These are phyloP conservation scores for Onchidella celtica DNA, from an alignment of 2,888 invertebrate species.

Conservation along the genomic window DNA sequence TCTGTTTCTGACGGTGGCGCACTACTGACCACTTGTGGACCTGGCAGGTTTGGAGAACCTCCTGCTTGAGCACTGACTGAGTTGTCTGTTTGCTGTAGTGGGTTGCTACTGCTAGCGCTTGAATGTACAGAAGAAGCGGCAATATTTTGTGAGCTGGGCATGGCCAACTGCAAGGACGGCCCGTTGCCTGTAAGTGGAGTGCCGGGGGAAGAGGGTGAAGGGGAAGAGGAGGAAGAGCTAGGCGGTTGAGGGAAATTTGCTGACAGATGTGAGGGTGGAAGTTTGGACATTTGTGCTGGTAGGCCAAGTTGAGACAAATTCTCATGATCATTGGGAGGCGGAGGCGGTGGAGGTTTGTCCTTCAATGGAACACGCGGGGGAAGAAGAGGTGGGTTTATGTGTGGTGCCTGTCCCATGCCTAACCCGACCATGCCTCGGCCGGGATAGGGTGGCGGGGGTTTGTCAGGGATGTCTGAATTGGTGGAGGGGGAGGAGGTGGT, in stretches of 20 bases:
- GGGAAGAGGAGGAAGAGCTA: conserved; percentile 42
- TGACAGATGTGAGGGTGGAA: conserved; percentile 23
- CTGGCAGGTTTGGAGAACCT: not conserved
- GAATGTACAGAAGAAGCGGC: conserved; percentile 17
- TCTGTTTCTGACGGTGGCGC: conserved; percentile 53
- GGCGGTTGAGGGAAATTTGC: conserved; percentile 8
- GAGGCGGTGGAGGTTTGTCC: conserved; percentile 53
- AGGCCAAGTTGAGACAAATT: conserved; percentile 8
- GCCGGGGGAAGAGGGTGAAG: conserved; percentile 26
- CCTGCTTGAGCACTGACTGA: not conserved
- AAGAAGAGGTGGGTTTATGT: conserved; percentile 62
- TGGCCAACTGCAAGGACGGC: not conserved
- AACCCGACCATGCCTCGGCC: conserved; percentile 51
- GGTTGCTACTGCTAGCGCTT: conserved; percentile 31
- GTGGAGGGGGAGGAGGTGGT: conserved; percentile 79
- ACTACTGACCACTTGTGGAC: conserved; percentile 7
- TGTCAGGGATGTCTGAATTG: conserved; percentile 77
- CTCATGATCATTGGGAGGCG: conserved; percentile 44
- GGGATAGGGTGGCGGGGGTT: conserved; percentile 79
- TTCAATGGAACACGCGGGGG: conserved; percentile 69
- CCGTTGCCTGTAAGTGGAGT: not conserved
- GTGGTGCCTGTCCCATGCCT: conserved; percentile 45
- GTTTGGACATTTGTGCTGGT: conserved; percentile 4
- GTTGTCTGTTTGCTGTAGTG: conserved; percentile 51
- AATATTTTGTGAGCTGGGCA: conserved; percentile 8